These are phyloP conservation scores for Mormyrus hasselquistii DNA, from an alignment of 2,797 vertebrate species.

Conservation along the genomic window DNA sequence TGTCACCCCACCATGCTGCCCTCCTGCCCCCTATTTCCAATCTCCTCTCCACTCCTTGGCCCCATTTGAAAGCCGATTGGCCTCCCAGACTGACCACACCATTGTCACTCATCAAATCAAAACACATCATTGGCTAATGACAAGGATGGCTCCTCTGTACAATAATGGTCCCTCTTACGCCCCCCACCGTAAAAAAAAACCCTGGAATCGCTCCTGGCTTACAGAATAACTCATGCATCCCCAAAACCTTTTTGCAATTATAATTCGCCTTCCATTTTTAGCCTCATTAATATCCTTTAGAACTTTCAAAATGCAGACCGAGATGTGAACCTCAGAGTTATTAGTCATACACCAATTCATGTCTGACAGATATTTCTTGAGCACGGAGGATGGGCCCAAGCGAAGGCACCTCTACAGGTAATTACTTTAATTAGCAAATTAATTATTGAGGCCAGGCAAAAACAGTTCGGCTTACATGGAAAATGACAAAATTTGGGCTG, in stretches of 20 bases:
- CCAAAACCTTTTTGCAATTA: background rate
- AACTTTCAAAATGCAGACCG: background rate
- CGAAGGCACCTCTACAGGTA: constrained; percentile 91
- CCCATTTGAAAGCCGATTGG: background rate
- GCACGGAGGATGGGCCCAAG: constrained; percentile 86
- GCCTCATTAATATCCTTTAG: background rate
- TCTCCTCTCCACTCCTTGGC: background rate
- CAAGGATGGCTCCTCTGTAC: background rate
- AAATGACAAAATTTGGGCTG: background rate
- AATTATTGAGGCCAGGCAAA: background rate
- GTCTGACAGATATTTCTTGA: constrained; percentile 84
- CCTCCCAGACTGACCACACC: background rate
- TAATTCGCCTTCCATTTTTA: background rate
- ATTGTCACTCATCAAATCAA: background rate
- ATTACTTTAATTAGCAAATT: background rate
- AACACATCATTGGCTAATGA: background rate
- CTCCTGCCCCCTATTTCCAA: background rate
- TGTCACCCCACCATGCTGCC: constrained; percentile 51
- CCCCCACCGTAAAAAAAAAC: background rate
- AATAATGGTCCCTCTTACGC: background rate
- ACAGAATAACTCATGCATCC: background rate
- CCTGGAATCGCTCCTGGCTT: background rate
- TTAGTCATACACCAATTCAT: constrained; percentile 4
- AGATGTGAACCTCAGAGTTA: background rate
- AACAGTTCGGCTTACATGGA: background rate